These are phyloP conservation scores for Gambusia holbrooki DNA, from an alignment of 2,113 vertebrate genomes.

Conservation along the genomic window DNA sequence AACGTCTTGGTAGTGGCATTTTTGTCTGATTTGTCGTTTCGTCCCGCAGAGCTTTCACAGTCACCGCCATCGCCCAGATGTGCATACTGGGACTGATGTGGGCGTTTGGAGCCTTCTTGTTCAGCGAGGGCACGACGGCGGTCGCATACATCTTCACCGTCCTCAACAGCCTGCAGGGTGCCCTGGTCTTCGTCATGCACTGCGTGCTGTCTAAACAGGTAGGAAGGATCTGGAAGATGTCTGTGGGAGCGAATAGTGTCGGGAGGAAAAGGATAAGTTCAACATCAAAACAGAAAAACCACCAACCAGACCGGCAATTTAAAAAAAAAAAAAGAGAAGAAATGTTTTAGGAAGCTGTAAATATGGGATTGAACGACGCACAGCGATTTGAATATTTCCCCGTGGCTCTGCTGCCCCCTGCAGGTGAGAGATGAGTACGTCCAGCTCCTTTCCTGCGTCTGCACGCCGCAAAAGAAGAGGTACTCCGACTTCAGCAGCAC, in stretches of 20 bases:
- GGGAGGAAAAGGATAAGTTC: not conserved
- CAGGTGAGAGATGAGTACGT: conserved; percentile 87
- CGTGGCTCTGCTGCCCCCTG: conserved; percentile 59
- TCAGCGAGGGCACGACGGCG: conserved; percentile 39
- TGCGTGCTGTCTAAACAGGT: conserved; percentile 89
- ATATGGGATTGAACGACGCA: not conserved
- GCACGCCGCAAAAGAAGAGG: conserved; percentile 69
- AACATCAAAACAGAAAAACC: not conserved
- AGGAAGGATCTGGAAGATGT: not conserved
- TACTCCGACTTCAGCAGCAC: conserved; percentile 81
- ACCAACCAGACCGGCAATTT: not conserved
- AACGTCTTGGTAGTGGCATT: not conserved
- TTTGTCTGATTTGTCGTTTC: not conserved
- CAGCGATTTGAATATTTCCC: not conserved
- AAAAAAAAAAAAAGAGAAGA: not conserved
- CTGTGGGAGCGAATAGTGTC: not conserved
- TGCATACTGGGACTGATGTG: conserved; percentile 87
- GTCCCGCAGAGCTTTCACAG: conserved; percentile 80
- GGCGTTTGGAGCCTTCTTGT: conserved; percentile 87
- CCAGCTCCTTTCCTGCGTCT: conserved; percentile 70
- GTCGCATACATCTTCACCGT: conserved; percentile 83
- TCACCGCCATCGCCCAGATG: conserved; percentile 87
- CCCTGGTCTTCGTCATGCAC: conserved; percentile 85
- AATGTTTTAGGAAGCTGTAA: too few species aligned
- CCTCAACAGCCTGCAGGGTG: conserved; percentile 87